Evolutionary conservation across 2,797 vertebrate genomes (phyloP), one percentile per base, ranked within the genome.

Genomic region (Pempheris klunzingeri): DNA sequence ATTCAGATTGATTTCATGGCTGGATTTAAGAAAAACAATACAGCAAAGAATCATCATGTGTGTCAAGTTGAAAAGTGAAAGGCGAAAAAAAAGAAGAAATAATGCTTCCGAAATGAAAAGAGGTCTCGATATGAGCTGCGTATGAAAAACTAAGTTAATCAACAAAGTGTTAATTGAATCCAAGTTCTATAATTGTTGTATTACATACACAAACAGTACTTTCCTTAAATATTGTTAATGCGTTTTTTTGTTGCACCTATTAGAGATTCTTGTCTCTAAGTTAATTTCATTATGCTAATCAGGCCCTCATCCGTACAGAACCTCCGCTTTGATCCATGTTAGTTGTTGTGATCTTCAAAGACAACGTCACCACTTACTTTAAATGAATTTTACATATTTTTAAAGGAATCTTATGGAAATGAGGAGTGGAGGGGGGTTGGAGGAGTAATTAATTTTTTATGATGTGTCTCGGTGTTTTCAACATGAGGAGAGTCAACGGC

Each of bases 241-340:
- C 93, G 72, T 94, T 96, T 93, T 92, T 97, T 96, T 89, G 96
- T 98, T 96, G 96, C 97, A 99, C 98, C 97, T 99, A 98, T 99
- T 98, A 99, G 97, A 98, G 97, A 98, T 99, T 97, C 97, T 98
- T 98, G 97, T 99, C 97, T 98, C 94, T 89, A 95, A 99, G 97
- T 99, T 99, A 98, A 98, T 99, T 99, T 99, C 96, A 98, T 98
- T 98, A 99, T 99, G 98, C 96, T 98, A 99, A 99, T 98, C 96
- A 96, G 97, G 96, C 96, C 95, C 97, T 97, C 97, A 97, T 97
- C 96, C 95, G 96, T 95, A 97, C 96, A 95, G 96, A 98, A 97
- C 97, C 97, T 96, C 96, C 86, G 94, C 97, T 99, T 99, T 99
- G 97, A 99, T 99, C 98, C 96, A 91, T 94, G 96, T 96, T 97